Evolutionary conservation across 1,140 invertebrate species (phyloP), one percentile per base, ranked within the genome.

Genomic region (Meloidogyne floridensis): DNA sequence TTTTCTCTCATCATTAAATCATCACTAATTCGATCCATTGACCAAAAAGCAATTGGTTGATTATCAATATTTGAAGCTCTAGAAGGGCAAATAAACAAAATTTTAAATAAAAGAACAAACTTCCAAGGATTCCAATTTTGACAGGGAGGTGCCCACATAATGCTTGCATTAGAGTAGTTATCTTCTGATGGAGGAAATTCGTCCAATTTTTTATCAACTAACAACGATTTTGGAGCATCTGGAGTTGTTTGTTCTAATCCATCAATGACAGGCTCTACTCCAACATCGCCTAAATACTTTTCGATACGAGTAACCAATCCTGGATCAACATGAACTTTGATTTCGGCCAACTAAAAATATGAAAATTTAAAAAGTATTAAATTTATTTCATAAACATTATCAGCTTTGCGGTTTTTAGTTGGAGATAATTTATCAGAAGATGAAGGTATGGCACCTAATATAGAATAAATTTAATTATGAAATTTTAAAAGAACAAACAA

Each of bases 111-210:
- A 56, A 32, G 53, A 10, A 78, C 65, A 20, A 47, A 79, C 77
- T 42, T 77, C 85, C 85, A 86, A 9, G 96, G 94, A 91, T 98
- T 97, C 96, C 96, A 98, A 91, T 98, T 98, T 11, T 93, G 93
- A 83, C 94, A 93, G 0, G 96, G 96, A 1, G 97, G 97, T 2
- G 95, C 95, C 96, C 96, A 98, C 3, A 95, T 93, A 15, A 98
- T 95, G 0, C 96, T 94, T 13, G 94, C 94, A 32, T 92, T 93
- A 18, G 91, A 89, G 75, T 92, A 92, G 0, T 92, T 92, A 82
- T 91, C 91, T 92, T 81, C 80, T 32, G 75, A 77, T 13, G 51
- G 65, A 11, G 88, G 84, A 71, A 94, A 93, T 81, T 91, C 88
- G 76, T 93, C 92, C 75, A 94, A 85, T 13, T 93, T 91, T 81